A percentile compares a stretch with the other conserved stretches of the same genome.
phyloP scores from a whole-genome alignment of 2,797 vertebrate species.

The Sebastolobus alascanus region DNA sequence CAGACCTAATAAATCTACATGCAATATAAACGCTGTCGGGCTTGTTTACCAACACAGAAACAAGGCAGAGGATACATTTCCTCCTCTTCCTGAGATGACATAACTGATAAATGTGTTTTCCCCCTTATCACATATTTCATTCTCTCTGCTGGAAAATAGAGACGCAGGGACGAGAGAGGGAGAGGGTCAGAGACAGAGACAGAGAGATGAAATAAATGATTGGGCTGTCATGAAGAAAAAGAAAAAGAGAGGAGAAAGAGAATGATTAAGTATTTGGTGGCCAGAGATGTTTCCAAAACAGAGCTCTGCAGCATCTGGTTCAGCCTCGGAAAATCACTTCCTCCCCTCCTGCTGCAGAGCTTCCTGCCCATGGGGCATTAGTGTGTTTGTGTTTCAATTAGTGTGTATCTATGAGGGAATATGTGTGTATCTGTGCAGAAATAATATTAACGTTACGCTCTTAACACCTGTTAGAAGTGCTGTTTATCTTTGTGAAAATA shows the following conservation, averaged over 20 bases:
- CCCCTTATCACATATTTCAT: slow-evolving; percentile 45
- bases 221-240: slow-evolving; percentile 32
- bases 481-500: slow-evolving; percentile 23
- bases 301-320: slow-evolving; percentile 52
- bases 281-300: slow-evolving; percentile 49
- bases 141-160: slow-evolving; percentile 45
- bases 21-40: slow-evolving; percentile 9
- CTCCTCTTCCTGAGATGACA: slow-evolving; percentile 43
- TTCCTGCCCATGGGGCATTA: slow-evolving; percentile 54
- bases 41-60: slow-evolving; percentile 50
- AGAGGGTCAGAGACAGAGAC: slow-evolving; percentile 29
- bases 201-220: slow-evolving; percentile 54
- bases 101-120: slow-evolving; percentile 55
- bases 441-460: slow-evolving; percentile 27
- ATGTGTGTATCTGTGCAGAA: slow-evolving; percentile 14
- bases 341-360: slow-evolving; percentile 47
- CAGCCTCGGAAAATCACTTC: slow-evolving; percentile 59
- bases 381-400: background rate
- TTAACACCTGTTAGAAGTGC: slow-evolving; percentile 21
- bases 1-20: slow-evolving; percentile 25
- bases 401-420: slow-evolving; percentile 5
- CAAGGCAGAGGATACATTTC: slow-evolving; percentile 25
- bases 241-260: slow-evolving; percentile 40
- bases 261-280: slow-evolving; percentile 54
- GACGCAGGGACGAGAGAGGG: slow-evolving; percentile 12